phyloP scores from a whole-genome alignment of 2,113 vertebrate species.

The Suncus etruscus region DNA sequence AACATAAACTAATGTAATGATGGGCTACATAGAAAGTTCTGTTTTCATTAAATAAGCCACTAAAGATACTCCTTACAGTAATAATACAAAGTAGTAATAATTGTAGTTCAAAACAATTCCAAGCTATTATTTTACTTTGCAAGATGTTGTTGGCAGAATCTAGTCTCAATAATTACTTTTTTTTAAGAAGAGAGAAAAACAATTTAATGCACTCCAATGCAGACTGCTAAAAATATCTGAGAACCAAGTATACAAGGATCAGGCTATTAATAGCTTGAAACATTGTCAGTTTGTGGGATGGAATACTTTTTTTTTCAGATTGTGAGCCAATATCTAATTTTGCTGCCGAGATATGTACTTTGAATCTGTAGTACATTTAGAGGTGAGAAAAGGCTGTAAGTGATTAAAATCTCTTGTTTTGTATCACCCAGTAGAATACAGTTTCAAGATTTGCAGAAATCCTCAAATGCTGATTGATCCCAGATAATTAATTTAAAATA shows the following conservation, averaged over 20 bases:
- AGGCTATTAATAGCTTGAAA: constrained; percentile 80
- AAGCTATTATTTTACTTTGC: constrained; percentile 76
- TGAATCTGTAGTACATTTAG: constrained; percentile 63
- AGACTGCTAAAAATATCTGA: constrained; percentile 82
- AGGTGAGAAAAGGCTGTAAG: constrained; percentile 74
- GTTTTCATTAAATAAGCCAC: constrained; percentile 72
- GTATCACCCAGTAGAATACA: constrained; percentile 50
- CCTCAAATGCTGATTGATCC: constrained; percentile 45
- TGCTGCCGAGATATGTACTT: constrained; percentile 73
- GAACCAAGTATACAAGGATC: constrained; percentile 77
- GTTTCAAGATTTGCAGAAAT: constrained; percentile 56
- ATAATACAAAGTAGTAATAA: constrained; percentile 76
- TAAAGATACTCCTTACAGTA: constrained; percentile 77
- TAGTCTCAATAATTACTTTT: constrained; percentile 75
- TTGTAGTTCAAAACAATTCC: constrained; percentile 71
- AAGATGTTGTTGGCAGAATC: constrained; percentile 72
- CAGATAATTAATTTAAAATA: constrained; percentile 64
- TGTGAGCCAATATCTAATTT: constrained; percentile 79
- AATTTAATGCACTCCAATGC: constrained; percentile 74
- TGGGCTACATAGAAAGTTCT: constrained; percentile 70
- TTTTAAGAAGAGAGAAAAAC: constrained; percentile 77
- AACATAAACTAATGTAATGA: constrained; percentile 71
- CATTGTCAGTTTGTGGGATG: constrained; percentile 79
- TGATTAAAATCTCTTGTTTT: constrained; percentile 72
- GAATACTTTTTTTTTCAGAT: constrained; percentile 71